Conservation (phyloP, 2,797 vertebrate species). For the Syngnathus acus region DNA sequence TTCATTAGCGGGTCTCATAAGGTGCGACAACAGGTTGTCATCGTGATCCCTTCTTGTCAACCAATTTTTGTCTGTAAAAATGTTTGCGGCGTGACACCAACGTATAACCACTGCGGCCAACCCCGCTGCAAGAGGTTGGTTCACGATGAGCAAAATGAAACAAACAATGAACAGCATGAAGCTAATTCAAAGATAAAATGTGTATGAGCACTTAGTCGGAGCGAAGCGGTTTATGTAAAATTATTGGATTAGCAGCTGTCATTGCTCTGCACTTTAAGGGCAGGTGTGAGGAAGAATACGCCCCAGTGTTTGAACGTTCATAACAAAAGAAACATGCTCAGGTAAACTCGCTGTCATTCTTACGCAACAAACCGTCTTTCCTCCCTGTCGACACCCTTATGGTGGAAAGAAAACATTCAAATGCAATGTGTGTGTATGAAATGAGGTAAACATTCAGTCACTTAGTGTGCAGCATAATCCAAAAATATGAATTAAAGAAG, state of each 20-base stretch:
- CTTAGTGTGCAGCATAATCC: background rate
- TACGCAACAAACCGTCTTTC: background rate
- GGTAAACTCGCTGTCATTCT: slow-evolving; percentile 7
- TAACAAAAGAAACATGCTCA: background rate
- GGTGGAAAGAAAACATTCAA: background rate
- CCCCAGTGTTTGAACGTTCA: slow-evolving; percentile 23
- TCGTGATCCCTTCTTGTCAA: background rate
- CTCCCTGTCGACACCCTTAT: background rate
- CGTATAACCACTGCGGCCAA: background rate
- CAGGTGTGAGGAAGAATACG: slow-evolving; percentile 6
- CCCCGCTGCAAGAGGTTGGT: background rate
- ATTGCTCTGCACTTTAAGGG: slow-evolving; percentile 21
- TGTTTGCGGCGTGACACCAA: background rate
- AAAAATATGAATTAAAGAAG: background rate
- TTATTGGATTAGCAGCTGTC: slow-evolving; percentile 15
- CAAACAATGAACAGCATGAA: background rate
- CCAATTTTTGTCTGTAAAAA: background rate
- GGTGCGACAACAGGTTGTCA: slow-evolving; percentile 55
- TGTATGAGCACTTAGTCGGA: background rate
- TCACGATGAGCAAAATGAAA: background rate
- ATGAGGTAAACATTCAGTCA: background rate
- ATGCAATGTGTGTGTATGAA: background rate
- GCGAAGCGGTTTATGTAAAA: slow-evolving; percentile 5
- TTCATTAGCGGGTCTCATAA: slow-evolving; percentile 44
- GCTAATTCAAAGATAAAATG: slow-evolving; percentile 1